Conservation (phyloP, 2,888 invertebrate genomes). For the Drosophila paranaensis region DNA sequence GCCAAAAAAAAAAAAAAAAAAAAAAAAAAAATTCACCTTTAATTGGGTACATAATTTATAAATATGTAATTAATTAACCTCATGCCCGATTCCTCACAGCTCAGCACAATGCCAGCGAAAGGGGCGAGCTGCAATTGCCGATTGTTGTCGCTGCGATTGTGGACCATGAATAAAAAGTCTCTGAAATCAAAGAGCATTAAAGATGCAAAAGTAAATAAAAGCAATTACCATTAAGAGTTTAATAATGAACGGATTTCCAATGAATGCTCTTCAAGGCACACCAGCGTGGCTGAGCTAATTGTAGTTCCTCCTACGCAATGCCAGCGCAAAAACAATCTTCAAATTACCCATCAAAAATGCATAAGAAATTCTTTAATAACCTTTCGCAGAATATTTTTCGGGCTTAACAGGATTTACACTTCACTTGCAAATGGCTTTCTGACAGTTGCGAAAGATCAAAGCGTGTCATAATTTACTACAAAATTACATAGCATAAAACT, state of each 20-base stretch:
- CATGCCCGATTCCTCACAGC: constrained; percentile 34
- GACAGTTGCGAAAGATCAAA: constrained; percentile 1
- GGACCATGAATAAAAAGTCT: constrained; percentile 29
- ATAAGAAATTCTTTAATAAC: constrained; percentile 5
- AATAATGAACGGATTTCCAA: neutral
- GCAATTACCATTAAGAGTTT: neutral
- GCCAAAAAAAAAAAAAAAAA: constrained; percentile 7
- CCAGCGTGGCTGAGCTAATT: neutral
- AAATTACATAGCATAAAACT: neutral
- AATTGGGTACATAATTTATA: neutral
- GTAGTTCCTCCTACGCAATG: constrained; percentile 16
- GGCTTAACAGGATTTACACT: constrained; percentile 8
- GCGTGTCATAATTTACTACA: neutral
- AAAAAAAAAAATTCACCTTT: neutral
- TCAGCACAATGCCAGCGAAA: constrained; percentile 60
- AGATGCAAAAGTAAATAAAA: constrained; percentile 1
- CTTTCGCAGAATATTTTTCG: constrained; percentile 2
- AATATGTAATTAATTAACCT: constrained; percentile 34
- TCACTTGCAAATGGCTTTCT: neutral
- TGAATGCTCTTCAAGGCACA: neutral
- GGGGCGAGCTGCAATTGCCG: constrained; percentile 52
- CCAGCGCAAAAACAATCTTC: constrained; percentile 15
- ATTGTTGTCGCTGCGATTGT: constrained; percentile 11
- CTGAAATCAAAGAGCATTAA: constrained; percentile 39
- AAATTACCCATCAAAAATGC: constrained; percentile 25